A percentile compares a stretch with the other conserved stretches of the same genome.
Evolutionary conservation across 2,113 vertebrate species (phyloP).

Genomic region (Taxidea taxus): DNA sequence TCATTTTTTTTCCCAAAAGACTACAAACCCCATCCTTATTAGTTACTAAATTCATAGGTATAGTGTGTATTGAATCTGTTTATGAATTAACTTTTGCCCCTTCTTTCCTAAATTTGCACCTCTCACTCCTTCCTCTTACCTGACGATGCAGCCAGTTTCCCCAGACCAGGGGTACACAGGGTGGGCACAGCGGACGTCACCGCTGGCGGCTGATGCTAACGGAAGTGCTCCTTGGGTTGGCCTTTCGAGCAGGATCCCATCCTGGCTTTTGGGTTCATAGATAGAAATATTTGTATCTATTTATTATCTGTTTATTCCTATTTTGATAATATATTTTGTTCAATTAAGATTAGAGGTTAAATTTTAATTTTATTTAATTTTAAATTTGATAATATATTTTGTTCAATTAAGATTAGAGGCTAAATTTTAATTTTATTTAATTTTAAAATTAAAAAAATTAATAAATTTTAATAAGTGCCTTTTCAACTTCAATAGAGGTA

Average conservation of each 20-base stretch:
- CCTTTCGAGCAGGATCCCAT: background rate
- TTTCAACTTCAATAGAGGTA: background rate
- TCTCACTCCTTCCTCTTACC: background rate
- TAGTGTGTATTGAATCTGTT: no score
- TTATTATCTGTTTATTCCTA: background rate
- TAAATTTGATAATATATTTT: background rate
- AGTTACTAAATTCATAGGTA: background rate
- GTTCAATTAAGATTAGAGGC: background rate
- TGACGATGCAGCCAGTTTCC: background rate
- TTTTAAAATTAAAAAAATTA: no score
- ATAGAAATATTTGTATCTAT: background rate
- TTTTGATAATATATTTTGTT: background rate
- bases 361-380: background rate
- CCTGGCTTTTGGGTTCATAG: background rate
- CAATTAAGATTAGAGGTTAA: background rate
- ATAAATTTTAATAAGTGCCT: background rate
- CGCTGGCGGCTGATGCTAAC: accelerated
- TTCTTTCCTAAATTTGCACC: background rate
- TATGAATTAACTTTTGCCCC: background rate
- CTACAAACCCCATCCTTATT: background rate
- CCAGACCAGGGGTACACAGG: background rate
- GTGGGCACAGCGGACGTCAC: accelerated
- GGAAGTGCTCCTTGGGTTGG: accelerated
- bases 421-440: no score
- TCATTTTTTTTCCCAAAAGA: background rate